These are phyloP conservation scores for Thereuonema tuberculata DNA, from an alignment of 1,140 invertebrate species.

Conservation along the genomic window DNA sequence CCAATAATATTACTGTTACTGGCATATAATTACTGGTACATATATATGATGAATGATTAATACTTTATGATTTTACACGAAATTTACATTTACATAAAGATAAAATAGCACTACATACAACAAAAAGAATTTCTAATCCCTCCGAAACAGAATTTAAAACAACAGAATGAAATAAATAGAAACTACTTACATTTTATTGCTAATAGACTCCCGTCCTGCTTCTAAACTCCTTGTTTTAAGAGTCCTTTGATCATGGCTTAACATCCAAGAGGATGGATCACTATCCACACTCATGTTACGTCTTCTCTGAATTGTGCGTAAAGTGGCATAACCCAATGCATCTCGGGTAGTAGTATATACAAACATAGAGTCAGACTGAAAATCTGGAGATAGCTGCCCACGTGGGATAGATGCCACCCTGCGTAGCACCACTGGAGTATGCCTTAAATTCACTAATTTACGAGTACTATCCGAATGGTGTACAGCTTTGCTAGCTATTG, in stretches of 20 bases:
- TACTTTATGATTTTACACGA: too few species aligned
- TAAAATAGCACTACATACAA: too few species aligned
- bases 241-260: background rate
- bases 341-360: conserved; percentile 27
- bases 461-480: conserved; percentile 27
- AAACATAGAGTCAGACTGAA: conserved; percentile 4
- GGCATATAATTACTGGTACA: too few species aligned
- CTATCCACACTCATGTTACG: conserved; percentile 25
- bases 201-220: too few species aligned
- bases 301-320: conserved; percentile 53
- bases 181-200: too few species aligned
- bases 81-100: too few species aligned
- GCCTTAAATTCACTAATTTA: conserved; percentile 24
- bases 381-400: conserved; percentile 14
- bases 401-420: background rate
- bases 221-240: conserved; percentile 16
- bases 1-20: too few species aligned
- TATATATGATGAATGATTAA: too few species aligned
- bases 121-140: too few species aligned
- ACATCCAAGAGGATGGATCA: conserved; percentile 1
- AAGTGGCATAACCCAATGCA: conserved; percentile 60
- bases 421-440: conserved; percentile 24
- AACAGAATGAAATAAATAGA: too few species aligned
- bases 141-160: too few species aligned
- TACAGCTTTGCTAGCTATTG: conserved; percentile 13